Evolutionary conservation across 23 tunicate genomes (phyloP).

Genomic region (Pegea sp.): DNA sequence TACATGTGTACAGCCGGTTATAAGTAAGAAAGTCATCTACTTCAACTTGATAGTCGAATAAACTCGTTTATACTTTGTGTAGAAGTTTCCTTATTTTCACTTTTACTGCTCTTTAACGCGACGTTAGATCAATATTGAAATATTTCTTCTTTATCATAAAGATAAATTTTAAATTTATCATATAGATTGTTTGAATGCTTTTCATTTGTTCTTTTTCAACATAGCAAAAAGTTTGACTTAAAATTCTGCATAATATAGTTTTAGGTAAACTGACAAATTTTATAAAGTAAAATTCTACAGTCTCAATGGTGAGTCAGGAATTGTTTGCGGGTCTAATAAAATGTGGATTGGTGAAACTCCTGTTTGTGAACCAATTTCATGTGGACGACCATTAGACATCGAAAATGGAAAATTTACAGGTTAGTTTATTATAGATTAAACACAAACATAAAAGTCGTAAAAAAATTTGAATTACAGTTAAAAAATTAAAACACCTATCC

Average conservation of each 20-base stretch:
- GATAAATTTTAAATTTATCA: not conserved
- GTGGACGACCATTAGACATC: constrained; percentile 13
- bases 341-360: constrained; percentile 22
- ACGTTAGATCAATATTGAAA: not conserved
- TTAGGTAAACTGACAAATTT: not conserved
- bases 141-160: not conserved
- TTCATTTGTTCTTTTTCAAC: no score
- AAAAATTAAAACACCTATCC: no score
- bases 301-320: constrained; percentile 4
- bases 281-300: constrained; percentile 2
- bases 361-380: constrained; percentile 25
- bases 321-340: constrained; percentile 16
- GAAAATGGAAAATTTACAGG: constrained; percentile 18
- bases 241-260: not conserved
- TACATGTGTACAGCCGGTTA: constrained; percentile 19
- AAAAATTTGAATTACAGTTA: no score
- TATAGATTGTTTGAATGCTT: no score
- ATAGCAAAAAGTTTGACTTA: no score
- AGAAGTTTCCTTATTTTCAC: not conserved
- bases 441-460: no score
- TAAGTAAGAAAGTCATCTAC: constrained; percentile 8
- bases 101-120: not conserved
- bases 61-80: not conserved
- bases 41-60: not conserved
- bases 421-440: not conserved